Conservation (phyloP, 2,888 invertebrate species). For the Chrysotoxum bicinctum region DNA sequence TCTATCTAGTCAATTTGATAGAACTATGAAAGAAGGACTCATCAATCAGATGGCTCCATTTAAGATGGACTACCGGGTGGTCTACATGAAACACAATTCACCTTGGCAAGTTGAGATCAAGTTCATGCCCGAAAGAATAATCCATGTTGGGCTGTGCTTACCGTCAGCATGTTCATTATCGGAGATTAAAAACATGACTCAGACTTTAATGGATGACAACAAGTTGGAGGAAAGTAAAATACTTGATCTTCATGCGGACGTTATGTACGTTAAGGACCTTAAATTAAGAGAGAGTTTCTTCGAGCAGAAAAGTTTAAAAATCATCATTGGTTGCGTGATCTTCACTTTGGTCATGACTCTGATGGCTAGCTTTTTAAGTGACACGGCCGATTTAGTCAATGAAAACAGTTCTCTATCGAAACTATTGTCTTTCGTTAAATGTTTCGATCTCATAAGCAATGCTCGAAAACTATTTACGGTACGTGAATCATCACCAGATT, state of each 20-base stretch:
- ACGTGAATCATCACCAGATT: conserved; percentile 74
- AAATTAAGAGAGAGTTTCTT: conserved; percentile 78
- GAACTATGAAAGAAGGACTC: conserved; percentile 80
- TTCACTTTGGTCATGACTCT: conserved; percentile 76
- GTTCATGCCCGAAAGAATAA: conserved; percentile 81
- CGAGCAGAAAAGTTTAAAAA: conserved; percentile 78
- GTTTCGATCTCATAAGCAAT: conserved; percentile 79
- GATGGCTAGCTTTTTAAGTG: conserved; percentile 53
- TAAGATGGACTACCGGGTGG: conserved; percentile 80
- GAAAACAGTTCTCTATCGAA: conserved; percentile 24
- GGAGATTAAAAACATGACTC: conserved; percentile 80
- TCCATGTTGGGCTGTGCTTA: conserved; percentile 83
- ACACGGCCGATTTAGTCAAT: neutral
- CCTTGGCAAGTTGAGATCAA: conserved; percentile 82
- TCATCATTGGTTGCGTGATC: conserved; percentile 75
- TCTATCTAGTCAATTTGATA: conserved; percentile 79
- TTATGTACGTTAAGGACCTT: conserved; percentile 80
- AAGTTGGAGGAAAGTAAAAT: conserved; percentile 79
- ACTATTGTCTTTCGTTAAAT: conserved; percentile 76
- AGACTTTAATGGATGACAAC: conserved; percentile 77
- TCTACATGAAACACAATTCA: conserved; percentile 81
- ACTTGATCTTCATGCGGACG: conserved; percentile 79
- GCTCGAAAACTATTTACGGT: conserved; percentile 77
- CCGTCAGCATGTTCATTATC: conserved; percentile 81
- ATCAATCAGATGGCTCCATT: conserved; percentile 80